Evolutionary conservation across 1,140 invertebrate species (phyloP).

Genomic region (Kradibia gibbosae): DNA sequence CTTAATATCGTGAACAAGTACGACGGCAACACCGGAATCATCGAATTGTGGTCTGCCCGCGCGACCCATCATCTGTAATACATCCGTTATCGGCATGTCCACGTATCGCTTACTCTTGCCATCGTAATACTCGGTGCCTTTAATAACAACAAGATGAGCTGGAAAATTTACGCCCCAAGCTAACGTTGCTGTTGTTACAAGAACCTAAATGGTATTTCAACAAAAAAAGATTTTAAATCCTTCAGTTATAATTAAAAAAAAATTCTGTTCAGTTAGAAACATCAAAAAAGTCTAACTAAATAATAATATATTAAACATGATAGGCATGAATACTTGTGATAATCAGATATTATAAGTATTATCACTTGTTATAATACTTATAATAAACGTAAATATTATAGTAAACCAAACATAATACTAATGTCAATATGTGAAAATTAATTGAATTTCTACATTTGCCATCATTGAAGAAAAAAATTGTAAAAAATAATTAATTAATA

Average conservation of each 20-base stretch:
- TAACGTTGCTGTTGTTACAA: slow-evolving; percentile 96
- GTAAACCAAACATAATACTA: too few relatives aligned
- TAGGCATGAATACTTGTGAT: too few relatives aligned
- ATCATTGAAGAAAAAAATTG: too few relatives aligned
- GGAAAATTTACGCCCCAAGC: slow-evolving; percentile 99
- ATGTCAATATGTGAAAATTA: too few relatives aligned
- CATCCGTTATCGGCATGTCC: slow-evolving; percentile 99
- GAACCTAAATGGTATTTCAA: slow-evolving; percentile 75
- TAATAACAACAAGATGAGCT: slow-evolving; percentile 88
- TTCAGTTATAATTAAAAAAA: neutral
- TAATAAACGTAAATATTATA: too few relatives aligned
- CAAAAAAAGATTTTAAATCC: slow-evolving; percentile 39
- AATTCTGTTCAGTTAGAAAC: too few relatives aligned
- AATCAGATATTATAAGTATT: too few relatives aligned
- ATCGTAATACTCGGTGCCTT: slow-evolving; percentile 98
- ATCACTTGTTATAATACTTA: too few relatives aligned
- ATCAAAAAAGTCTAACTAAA: neutral
- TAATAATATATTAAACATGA: too few relatives aligned
- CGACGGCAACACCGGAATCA: slow-evolving; percentile 94
- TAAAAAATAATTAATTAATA: too few relatives aligned
- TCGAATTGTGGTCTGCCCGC: slow-evolving; percentile 98
- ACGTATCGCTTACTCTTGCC: slow-evolving; percentile 97
- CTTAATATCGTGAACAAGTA: slow-evolving; percentile 98
- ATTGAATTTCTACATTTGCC: too few relatives aligned
- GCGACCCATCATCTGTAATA: slow-evolving; percentile 99